Evolutionary conservation across 2,888 invertebrate species (phyloP), one percentile per base, ranked within the genome.

Genomic region (Tinea pellionella): DNA sequence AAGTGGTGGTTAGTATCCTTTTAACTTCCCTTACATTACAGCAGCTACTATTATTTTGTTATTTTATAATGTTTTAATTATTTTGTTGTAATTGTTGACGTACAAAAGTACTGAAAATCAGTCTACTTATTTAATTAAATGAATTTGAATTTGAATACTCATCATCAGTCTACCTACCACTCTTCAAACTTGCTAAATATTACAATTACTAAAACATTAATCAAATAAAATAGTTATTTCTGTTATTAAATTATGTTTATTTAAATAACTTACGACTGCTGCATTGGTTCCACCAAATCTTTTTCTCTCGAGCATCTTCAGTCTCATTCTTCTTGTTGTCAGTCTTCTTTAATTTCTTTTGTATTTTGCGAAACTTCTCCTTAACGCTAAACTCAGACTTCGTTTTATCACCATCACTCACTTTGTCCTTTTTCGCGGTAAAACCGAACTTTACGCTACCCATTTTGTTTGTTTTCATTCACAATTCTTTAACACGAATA

Each of bases 261-360:
- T 37, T 1, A 37, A 37, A 37, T 37, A 12, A 85, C 87, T 87
- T 73, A 87, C 87, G 73, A 67, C 83, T 80, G 69, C 73, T 82
- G 71, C 86, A 85, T 68, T 87, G 85, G 63, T 86, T 85, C 88
- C 88, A 88, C 88, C 88, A 88, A 65, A 88, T 86, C 30, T 77
- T 80, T 72, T 87, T 88, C 69, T 87, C 85, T 62, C 74, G 79
- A 61, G 71, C 68, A 42, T 72, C 24, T 24, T 24, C 69, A 58
- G 64, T 69, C 68, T 83, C 84, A 84, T 84, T 84, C 83, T 86
- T 83, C 73, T 78, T 74, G 69, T 78, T 80, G 64, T 87, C 86
- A 82, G 84, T 86, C 84, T 85, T 86, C 73, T 81, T 80, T 59
- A 85, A 70, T 78, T 86, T 86, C 69, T 83, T 87, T 70, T 84